Percentiles rank a stretch among this genome's conserved stretches.
These are phyloP conservation scores for Ciconia stormi DNA, from an alignment of 2,113 vertebrate species.

Conservation along the genomic window DNA sequence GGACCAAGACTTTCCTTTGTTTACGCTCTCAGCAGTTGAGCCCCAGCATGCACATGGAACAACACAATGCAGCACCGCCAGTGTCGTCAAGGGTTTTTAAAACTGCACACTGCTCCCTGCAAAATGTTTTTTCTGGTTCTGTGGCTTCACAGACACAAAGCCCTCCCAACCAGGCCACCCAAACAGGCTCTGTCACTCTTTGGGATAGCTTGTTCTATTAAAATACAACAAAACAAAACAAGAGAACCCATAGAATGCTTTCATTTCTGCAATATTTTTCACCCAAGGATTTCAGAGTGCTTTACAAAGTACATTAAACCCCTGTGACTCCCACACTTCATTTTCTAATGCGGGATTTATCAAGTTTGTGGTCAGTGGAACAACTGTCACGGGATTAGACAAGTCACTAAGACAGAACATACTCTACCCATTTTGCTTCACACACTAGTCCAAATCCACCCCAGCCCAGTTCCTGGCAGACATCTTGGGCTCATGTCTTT, in stretches of 20 bases:
- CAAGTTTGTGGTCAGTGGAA: background rate
- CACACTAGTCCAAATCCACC: background rate
- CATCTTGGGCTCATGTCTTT: background rate
- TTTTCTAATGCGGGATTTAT: background rate
- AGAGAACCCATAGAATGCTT: background rate
- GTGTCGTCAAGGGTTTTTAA: background rate
- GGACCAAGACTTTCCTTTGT: background rate
- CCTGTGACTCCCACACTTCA: background rate
- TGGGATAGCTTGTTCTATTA: background rate
- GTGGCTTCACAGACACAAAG: constrained; percentile 10
- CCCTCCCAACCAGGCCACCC: background rate
- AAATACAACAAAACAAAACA: background rate
- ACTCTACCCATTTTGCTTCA: background rate
- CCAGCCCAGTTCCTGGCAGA: background rate
- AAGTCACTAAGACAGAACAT: background rate
- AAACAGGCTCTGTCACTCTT: background rate
- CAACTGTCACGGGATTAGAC: background rate
- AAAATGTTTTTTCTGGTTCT: background rate
- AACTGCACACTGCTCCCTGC: background rate
- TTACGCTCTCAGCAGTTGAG: background rate
- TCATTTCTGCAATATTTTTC: background rate
- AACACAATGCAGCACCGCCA: background rate
- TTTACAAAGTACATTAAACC: background rate
- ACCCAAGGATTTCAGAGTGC: accelerated
- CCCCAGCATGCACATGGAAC: background rate